Conservation (phyloP, 2,797 vertebrate genomes). For the Tolypeutes matacus region DNA sequence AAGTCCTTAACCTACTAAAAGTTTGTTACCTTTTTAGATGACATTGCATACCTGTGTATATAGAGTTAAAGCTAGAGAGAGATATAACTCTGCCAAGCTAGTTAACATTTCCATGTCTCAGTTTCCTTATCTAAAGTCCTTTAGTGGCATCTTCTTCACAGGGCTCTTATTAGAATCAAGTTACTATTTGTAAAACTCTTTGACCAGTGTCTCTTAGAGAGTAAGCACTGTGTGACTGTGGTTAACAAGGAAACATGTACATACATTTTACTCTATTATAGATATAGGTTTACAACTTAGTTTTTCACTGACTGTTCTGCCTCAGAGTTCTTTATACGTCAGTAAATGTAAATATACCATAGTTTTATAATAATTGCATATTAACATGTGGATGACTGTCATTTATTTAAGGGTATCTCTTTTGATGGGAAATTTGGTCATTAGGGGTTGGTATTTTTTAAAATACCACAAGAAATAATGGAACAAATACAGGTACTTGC, state of each 20-base stretch:
- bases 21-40: not conserved
- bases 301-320: not conserved
- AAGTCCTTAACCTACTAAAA: no score
- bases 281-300: not conserved
- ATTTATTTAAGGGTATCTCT: not conserved
- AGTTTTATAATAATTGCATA: no score
- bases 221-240: not conserved
- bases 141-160: not conserved
- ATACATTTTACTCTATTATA: accelerated
- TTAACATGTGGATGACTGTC: not conserved
- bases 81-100: no score
- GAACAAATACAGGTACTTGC: not conserved
- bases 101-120: not conserved
- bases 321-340: not conserved
- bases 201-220: not conserved
- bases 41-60: no score
- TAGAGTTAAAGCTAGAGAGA: no score
- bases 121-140: not conserved
- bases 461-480: not conserved
- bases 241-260: no score
- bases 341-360: accelerated
- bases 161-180: not conserved
- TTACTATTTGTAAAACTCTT: not conserved
- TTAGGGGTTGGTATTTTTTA: not conserved
- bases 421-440: not conserved